Evolutionary conservation across 2,113 vertebrate species (phyloP).

Genomic region (Phalacrocorax brasilianus): DNA sequence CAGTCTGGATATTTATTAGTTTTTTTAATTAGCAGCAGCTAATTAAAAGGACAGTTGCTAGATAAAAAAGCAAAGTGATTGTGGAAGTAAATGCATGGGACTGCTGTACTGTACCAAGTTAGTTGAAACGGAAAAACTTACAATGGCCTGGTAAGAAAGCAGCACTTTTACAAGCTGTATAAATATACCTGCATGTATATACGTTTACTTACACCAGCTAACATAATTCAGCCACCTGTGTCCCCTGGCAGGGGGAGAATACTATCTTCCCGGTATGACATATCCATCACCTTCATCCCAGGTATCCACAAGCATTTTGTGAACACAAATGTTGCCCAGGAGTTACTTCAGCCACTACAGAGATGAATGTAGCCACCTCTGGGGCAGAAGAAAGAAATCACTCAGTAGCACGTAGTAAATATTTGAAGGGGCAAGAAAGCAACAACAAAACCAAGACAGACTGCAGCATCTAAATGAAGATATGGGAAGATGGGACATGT

Average conservation of each 20-base stretch:
- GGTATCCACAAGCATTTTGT: background rate
- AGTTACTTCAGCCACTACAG: background rate
- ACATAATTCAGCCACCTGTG: background rate
- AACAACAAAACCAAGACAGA: background rate
- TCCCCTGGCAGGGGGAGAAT: background rate
- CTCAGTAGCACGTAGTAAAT: background rate
- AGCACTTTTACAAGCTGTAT: background rate
- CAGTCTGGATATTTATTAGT: background rate
- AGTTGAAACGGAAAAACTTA: background rate
- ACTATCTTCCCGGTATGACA: background rate
- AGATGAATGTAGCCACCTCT: background rate
- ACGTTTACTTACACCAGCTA: background rate
- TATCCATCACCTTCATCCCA: background rate
- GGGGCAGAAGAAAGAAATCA: background rate
- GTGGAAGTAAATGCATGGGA: background rate
- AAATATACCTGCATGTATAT: background rate
- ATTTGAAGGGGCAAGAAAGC: background rate
- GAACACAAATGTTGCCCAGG: background rate
- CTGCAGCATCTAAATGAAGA: background rate
- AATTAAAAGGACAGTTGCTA: slow-evolving; percentile 28
- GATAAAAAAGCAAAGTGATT: background rate
- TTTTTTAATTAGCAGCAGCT: slow-evolving; percentile 34
- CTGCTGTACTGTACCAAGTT: background rate
- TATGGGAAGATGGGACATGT: background rate
- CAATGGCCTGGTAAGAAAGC: background rate